phyloP scores from a whole-genome alignment of 2,888 invertebrate species.

The Lordiphosa andalusiaca region DNA sequence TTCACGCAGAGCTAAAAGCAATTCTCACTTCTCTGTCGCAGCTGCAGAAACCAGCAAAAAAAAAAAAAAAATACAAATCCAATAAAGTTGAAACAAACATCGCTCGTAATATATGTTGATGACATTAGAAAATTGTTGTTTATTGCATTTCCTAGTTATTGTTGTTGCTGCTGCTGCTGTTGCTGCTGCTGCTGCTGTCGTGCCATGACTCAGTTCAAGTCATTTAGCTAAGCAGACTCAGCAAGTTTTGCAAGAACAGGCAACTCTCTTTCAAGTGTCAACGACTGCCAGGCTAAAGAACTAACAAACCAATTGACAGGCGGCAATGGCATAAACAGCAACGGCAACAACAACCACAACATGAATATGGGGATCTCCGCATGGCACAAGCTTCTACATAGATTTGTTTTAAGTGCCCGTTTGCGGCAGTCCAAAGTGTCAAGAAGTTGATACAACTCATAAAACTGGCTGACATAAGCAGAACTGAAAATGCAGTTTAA shows the following conservation, averaged over 20 bases:
- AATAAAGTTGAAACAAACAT: slow-evolving; percentile 35
- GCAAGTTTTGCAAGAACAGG: slow-evolving; percentile 40
- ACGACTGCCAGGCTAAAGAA: slow-evolving; percentile 53
- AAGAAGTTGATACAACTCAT: slow-evolving; percentile 59
- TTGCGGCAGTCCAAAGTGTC: slow-evolving; percentile 60
- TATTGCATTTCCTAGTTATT: slow-evolving; percentile 65
- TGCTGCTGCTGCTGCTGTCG: slow-evolving; percentile 10
- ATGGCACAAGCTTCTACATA: slow-evolving; percentile 38
- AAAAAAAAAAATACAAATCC: slow-evolving; percentile 25
- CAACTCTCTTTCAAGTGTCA: slow-evolving; percentile 60
- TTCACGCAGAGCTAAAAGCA: slow-evolving; percentile 58
- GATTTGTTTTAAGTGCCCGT: slow-evolving; percentile 63
- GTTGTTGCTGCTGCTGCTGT: slow-evolving; percentile 16
- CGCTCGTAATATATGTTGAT: slow-evolving; percentile 46
- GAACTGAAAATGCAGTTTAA: slow-evolving; percentile 13
- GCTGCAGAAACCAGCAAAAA: slow-evolving; percentile 23
- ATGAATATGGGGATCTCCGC: slow-evolving; percentile 10
- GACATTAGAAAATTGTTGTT: slow-evolving; percentile 74
- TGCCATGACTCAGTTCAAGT: slow-evolving; percentile 32
- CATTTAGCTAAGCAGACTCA: slow-evolving; percentile 32
- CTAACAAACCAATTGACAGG: slow-evolving; percentile 69
- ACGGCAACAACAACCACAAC: slow-evolving; percentile 4
- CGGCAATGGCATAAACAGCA: slow-evolving; percentile 21
- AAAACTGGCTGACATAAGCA: background rate
- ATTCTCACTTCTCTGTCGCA: slow-evolving; percentile 15